Evolutionary conservation across 2,797 vertebrate genomes (phyloP).

Genomic region (Diplodus sargus): DNA sequence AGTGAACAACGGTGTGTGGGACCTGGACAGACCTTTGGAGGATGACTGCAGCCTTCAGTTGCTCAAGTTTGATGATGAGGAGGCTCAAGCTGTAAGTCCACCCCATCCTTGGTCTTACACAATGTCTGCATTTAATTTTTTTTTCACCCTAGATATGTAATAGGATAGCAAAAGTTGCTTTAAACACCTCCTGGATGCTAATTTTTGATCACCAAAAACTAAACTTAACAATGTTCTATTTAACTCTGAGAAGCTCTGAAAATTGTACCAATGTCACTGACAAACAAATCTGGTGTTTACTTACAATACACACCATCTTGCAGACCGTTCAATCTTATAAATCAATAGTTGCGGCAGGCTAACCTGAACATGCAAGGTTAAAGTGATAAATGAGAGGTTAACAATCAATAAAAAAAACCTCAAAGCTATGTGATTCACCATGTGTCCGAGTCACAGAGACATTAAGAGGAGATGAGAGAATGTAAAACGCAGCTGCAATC

Average conservation of each 20-base stretch:
- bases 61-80: constrained; percentile 98
- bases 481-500: constrained; percentile 29
- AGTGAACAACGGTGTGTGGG: constrained; percentile 95
- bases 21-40: constrained; percentile 95
- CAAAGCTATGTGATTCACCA: constrained; percentile 26
- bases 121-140: background rate
- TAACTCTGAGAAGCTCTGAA: background rate
- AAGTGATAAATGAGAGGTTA: constrained; percentile 41
- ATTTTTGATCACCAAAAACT: background rate
- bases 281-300: background rate
- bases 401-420: constrained; percentile 42
- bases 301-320: background rate
- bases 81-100: constrained; percentile 94
- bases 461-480: constrained; percentile 17
- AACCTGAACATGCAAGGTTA: constrained; percentile 28
- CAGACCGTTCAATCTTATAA: constrained; percentile 1
- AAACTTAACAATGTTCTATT: too few species aligned
- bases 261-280: background rate
- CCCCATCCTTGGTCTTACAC: background rate
- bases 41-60: constrained; percentile 92
- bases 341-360: background rate
- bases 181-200: background rate
- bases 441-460: constrained; percentile 15
- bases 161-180: too few species aligned
- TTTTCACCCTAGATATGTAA: background rate